phyloP scores from a whole-genome alignment of 1,140 invertebrate species.

The Pararge aegeria region DNA sequence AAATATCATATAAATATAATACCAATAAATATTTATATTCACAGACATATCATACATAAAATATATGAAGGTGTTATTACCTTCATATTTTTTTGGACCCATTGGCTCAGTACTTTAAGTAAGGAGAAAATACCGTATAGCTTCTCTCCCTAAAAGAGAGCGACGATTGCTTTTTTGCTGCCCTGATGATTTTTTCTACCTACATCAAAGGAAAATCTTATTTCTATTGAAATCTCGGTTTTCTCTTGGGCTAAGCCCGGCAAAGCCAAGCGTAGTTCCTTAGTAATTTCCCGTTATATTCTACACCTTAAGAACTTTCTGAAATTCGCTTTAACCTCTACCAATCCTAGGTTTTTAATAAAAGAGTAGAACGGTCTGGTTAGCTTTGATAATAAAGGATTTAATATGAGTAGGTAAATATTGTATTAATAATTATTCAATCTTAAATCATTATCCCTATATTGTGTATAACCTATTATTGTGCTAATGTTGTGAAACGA shows the following conservation, averaged over 20 bases:
- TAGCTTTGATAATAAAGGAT: background rate
- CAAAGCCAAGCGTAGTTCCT: conserved; percentile 47
- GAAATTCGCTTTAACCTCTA: conserved; percentile 23
- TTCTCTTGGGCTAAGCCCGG: conserved; percentile 42
- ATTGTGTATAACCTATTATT: too few species aligned
- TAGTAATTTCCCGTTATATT: conserved; percentile 45
- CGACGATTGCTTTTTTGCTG: conserved; percentile 10
- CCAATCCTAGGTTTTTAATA: conserved; percentile 7
- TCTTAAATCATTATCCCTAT: too few species aligned
- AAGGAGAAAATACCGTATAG: background rate
- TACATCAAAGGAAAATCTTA: conserved; percentile 57
- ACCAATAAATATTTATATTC: too few species aligned
- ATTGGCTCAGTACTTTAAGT: background rate
- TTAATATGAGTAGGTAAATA: background rate
- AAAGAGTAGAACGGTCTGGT: background rate
- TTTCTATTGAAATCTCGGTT: conserved; percentile 46
- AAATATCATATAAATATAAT: too few species aligned
- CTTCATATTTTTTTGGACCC: background rate
- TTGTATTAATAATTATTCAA: too few species aligned
- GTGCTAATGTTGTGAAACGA: too few species aligned
- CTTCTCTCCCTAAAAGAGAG: background rate
- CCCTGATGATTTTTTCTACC: conserved; percentile 38
- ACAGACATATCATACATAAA: too few species aligned
- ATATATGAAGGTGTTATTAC: too few species aligned
- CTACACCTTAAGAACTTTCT: conserved; percentile 31